Conservation (phyloP, 1,140 invertebrate species). For the Oncopeltus fasciatus region DNA sequence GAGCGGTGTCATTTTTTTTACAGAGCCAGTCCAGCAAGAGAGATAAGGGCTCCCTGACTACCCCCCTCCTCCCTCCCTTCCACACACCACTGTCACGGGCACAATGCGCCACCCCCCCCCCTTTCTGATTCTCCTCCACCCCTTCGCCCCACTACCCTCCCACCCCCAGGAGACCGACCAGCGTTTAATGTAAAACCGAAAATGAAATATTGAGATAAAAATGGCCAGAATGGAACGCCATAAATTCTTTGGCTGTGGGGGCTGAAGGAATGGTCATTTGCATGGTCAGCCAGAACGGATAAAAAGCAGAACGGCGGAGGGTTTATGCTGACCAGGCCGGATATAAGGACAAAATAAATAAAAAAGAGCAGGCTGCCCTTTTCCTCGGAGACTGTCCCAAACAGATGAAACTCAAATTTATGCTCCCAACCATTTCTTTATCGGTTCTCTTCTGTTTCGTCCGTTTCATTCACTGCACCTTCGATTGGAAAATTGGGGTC, state of each 20-base stretch:
- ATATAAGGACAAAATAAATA: conserved; percentile 13
- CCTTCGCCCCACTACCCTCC: conserved; percentile 1
- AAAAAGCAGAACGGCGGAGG: not conserved
- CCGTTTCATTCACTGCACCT: too few species aligned
- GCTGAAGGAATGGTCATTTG: conserved; percentile 20
- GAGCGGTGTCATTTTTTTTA: conserved; percentile 5
- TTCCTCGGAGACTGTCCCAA: not conserved
- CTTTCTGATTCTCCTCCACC: too few species aligned
- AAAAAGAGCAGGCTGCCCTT: not conserved
- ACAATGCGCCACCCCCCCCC: conserved; percentile 10
- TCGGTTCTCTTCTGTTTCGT: too few species aligned
- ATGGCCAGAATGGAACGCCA: conserved; percentile 22
- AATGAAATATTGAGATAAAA: conserved; percentile 24
- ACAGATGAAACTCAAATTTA: not conserved
- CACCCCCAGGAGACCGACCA: too few species aligned
- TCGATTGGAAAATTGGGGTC: too few species aligned
- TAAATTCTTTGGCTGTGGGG: conserved; percentile 14
- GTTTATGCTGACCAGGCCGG: not conserved
- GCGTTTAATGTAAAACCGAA: conserved; percentile 20
- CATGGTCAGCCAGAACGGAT: conserved; percentile 17
- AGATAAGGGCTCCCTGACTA: conserved; percentile 17
- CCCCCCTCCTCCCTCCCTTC: too few species aligned
- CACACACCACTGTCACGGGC: conserved; percentile 18
- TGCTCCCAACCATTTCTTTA: too few species aligned
- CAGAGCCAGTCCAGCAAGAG: not conserved